These are phyloP conservation scores for Drosophila algonquin DNA, from an alignment of 2,888 invertebrate species.

Conservation along the genomic window DNA sequence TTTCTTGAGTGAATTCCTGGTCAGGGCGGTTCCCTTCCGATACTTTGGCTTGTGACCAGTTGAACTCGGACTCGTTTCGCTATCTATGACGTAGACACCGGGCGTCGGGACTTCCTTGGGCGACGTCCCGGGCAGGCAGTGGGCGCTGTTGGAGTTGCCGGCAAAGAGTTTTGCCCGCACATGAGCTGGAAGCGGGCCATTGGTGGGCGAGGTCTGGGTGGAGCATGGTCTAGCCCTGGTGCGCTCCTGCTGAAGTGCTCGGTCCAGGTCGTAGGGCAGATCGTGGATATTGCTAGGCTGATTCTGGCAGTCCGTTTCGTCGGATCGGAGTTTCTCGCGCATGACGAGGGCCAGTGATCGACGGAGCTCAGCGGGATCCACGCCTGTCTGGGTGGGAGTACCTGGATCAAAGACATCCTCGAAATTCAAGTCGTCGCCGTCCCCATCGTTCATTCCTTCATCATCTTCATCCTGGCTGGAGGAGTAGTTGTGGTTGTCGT, in stretches of 20 bases:
- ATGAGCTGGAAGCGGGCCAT: conserved; percentile 54
- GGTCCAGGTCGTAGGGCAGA: conserved; percentile 32
- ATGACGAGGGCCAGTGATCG: conserved; percentile 70
- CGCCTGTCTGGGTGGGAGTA: conserved; percentile 44
- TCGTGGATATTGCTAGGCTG: conserved; percentile 40
- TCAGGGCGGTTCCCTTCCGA: conserved; percentile 67
- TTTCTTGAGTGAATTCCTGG: conserved; percentile 60
- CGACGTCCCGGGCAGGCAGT: conserved; percentile 55
- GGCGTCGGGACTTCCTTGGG: conserved; percentile 1
- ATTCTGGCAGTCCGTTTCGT: conserved; percentile 72
- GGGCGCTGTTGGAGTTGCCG: conserved; percentile 58
- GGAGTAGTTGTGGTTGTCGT: conserved; percentile 81
- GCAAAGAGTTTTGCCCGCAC: conserved; percentile 57
- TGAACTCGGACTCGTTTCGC: conserved; percentile 64
- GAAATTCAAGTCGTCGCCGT: conserved; percentile 63
- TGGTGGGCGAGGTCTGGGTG: conserved; percentile 58
- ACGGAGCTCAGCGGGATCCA: conserved; percentile 66
- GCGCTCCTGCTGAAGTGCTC: conserved; percentile 41
- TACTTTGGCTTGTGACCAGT: conserved; percentile 80
- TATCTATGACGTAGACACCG: conserved; percentile 77
- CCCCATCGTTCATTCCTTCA: conserved; percentile 36
- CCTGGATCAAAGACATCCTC: conserved; percentile 81
- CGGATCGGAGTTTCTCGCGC: conserved; percentile 79
- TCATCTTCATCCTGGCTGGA: conserved; percentile 66
- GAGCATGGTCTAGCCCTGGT: conserved; percentile 59